Evolutionary conservation across 2,113 vertebrate species (phyloP).

Genomic region (Neolamprologus devosi): DNA sequence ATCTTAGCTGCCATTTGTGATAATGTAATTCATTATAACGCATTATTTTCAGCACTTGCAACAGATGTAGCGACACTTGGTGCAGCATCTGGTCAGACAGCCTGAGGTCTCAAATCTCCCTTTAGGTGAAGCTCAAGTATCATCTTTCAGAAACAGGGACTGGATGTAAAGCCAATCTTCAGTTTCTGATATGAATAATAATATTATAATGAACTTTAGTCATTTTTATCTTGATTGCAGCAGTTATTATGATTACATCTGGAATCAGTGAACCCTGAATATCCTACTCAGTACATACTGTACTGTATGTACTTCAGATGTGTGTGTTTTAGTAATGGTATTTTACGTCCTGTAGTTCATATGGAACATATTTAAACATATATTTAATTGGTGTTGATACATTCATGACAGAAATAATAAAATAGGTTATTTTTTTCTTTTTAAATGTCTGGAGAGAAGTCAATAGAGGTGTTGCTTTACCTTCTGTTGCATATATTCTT

Average conservation of each 20-base stretch:
- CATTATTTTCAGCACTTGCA: not conserved
- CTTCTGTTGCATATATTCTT: not conserved
- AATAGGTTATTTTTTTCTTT: not conserved
- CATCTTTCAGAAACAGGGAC: not conserved
- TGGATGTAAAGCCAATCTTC: not conserved
- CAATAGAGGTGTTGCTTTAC: not conserved
- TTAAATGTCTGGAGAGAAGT: not conserved
- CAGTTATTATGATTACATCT: not conserved
- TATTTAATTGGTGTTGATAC: not conserved
- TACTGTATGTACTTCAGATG: not conserved
- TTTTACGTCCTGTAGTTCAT: not conserved
- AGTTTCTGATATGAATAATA: not conserved
- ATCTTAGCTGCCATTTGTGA: not conserved
- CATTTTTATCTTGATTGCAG: not conserved
- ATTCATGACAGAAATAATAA: not conserved
- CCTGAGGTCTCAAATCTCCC: not conserved
- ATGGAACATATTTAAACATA: not conserved
- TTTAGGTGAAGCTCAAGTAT: not conserved
- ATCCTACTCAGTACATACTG: accelerated
- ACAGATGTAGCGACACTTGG: not conserved
- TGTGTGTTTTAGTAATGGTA: not conserved
- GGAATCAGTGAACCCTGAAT: not conserved
- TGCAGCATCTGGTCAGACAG: not conserved
- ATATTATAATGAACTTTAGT: not conserved
- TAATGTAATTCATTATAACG: not conserved